Evolutionary conservation across 2,797 vertebrate genomes (phyloP).

Genomic region (Falco naumanni): DNA sequence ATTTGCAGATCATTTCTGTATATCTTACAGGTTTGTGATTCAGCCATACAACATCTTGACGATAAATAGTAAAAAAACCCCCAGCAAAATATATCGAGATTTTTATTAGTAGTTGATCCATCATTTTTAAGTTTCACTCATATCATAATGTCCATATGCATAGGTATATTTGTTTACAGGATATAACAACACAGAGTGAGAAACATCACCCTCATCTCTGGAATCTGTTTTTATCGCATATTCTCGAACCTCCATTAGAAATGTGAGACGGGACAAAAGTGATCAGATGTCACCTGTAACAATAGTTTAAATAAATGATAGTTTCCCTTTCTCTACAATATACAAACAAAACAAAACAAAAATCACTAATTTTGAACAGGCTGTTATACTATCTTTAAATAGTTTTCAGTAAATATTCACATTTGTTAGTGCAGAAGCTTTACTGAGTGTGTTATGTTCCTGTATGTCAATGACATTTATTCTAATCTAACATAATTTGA

Average conservation of each 20-base stretch:
- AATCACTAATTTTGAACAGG: neutral
- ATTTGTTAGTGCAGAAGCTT: neutral
- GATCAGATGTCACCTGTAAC: neutral
- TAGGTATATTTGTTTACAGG: neutral
- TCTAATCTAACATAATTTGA: constrained; percentile 41
- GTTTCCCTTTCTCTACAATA: neutral
- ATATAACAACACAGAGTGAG: neutral
- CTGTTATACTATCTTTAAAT: neutral
- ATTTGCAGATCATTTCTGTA: neutral
- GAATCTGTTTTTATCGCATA: neutral
- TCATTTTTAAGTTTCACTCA: neutral
- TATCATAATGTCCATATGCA: neutral
- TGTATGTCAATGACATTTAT: constrained; percentile 12
- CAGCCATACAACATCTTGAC: neutral
- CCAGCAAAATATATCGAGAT: neutral
- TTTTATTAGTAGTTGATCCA: neutral
- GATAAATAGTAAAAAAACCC: neutral
- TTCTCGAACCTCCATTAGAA: neutral
- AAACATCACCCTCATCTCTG: neutral
- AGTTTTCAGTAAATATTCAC: constrained; percentile 7
- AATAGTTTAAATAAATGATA: neutral
- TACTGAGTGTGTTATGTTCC: neutral
- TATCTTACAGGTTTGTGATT: neutral
- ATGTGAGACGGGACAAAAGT: neutral
- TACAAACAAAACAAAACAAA: neutral